These are phyloP conservation scores for Pseudonaja textilis DNA, from an alignment of 2,113 vertebrate species.

Conservation along the genomic window DNA sequence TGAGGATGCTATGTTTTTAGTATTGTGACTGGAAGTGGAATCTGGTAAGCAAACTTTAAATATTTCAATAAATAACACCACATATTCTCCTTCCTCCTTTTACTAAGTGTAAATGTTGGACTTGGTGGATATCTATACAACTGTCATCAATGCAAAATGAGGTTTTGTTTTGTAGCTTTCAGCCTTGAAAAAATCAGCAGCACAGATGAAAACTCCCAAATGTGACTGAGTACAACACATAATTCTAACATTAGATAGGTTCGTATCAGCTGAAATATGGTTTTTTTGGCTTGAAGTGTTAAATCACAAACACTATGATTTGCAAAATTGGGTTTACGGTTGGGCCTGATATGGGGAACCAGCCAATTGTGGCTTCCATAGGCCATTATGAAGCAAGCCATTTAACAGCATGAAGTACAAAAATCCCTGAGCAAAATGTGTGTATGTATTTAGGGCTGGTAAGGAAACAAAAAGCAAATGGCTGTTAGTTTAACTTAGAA, in stretches of 20 bases:
- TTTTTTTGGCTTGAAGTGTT: not conserved
- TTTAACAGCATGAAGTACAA: not conserved
- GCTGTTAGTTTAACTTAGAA: not conserved
- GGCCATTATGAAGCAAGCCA: not conserved
- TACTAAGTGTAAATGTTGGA: not conserved
- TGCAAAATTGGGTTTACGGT: not conserved
- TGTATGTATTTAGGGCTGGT: not conserved
- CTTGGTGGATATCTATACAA: not conserved
- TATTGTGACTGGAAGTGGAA: not conserved
- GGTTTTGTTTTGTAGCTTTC: not conserved
- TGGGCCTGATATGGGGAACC: not conserved
- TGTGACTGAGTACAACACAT: not conserved
- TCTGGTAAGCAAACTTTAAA: not conserved
- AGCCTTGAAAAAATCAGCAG: not conserved
- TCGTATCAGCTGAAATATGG: not conserved
- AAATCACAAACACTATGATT: not conserved
- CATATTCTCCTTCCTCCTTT: not conserved
- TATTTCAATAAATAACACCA: not conserved
- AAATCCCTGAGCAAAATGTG: not conserved
- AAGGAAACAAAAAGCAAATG: not conserved
- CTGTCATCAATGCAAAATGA: not conserved
- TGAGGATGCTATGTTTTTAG: not conserved
- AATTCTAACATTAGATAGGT: not conserved
- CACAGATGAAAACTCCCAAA: not conserved
- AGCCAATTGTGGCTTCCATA: not conserved